Percentiles rank a stretch among this genome's conserved stretches.
phyloP scores from a whole-genome alignment of 1,140 invertebrate genomes.

The Eufriesea mexicana region DNA sequence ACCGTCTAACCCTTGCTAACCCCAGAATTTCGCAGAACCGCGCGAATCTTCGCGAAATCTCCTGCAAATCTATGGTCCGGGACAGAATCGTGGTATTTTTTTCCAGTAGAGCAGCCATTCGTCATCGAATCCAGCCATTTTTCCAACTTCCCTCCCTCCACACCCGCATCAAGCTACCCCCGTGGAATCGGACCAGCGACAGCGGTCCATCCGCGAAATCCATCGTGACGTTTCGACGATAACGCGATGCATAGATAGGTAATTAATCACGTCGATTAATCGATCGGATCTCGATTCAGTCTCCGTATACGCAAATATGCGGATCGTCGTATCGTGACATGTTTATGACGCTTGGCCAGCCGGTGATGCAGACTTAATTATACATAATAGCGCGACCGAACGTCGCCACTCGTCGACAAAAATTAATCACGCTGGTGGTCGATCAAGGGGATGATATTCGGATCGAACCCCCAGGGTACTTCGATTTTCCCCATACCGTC shows the following conservation, averaged over 20 bases:
- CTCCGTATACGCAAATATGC: not conserved
- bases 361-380: conserved; percentile 30
- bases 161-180: no score
- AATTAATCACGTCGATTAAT: conserved; percentile 42
- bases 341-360: conserved; percentile 7
- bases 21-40: no score
- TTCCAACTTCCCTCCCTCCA: no score
- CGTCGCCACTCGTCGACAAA: not conserved
- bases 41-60: no score
- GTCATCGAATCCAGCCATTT: not conserved
- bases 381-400: conserved; percentile 6
- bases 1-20: no score
- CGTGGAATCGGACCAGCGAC: not conserved
- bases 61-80: no score
- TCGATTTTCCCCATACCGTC: no score
- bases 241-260: conserved; percentile 7
- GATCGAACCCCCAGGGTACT: not conserved
- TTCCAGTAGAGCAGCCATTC: not conserved
- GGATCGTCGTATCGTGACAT: conserved; percentile 14
- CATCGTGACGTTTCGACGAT: not conserved
- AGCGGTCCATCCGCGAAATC: not conserved
- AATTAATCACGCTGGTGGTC: conserved; percentile 7
- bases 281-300: conserved; percentile 34
- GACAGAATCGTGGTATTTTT: not conserved
- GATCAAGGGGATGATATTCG: not conserved